phyloP scores from a whole-genome alignment of 2,113 vertebrate genomes.

The Fulica atra region DNA sequence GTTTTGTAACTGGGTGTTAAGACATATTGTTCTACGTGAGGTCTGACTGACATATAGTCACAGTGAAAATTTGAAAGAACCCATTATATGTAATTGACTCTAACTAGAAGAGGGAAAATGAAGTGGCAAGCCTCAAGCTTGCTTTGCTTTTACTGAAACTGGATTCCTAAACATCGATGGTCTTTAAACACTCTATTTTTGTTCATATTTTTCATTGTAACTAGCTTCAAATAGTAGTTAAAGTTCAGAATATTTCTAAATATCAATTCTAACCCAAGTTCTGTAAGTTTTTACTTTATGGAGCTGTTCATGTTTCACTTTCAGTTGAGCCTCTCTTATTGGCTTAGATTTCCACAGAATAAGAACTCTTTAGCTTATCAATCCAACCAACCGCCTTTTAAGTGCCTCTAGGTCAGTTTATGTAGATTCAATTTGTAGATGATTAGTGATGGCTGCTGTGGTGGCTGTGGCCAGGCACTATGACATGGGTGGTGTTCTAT shows the following conservation, averaged over 20 bases:
- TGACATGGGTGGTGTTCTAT: background rate
- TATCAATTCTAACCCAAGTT: background rate
- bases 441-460: background rate
- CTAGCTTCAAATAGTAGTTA: background rate
- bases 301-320: background rate
- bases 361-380: background rate
- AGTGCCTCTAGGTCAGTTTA: background rate
- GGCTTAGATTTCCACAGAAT: background rate
- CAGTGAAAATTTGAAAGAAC: background rate
- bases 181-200: background rate
- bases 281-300: background rate
- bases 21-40: background rate
- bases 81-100: background rate
- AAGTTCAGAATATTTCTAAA: background rate
- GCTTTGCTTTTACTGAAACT: background rate
- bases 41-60: background rate
- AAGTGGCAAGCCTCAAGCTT: background rate
- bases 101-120: background rate
- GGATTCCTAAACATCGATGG: background rate
- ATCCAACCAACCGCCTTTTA: background rate
- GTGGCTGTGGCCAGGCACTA: background rate
- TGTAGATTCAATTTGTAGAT: background rate
- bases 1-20: background rate
- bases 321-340: background rate
- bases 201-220: background rate